These are phyloP conservation scores for Colistium nudipinnis DNA, from an alignment of 2,113 vertebrate species.

Conservation along the genomic window DNA sequence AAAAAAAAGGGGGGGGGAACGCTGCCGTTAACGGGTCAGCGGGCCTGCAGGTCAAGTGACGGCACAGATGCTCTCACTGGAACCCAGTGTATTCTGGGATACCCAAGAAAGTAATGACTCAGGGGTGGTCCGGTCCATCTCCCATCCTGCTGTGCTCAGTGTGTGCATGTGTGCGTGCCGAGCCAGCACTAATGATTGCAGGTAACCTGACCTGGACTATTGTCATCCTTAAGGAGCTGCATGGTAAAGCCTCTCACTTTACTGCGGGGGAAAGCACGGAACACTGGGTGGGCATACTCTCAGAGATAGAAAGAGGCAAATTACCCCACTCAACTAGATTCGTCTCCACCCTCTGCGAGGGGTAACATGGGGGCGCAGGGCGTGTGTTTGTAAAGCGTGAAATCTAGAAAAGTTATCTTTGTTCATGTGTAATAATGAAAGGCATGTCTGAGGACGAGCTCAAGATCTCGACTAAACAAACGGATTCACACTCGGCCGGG, in stretches of 20 bases:
- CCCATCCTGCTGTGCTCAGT: conserved; percentile 48
- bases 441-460: conserved; percentile 1
- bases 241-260: conserved; percentile 69
- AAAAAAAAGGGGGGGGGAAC: no score
- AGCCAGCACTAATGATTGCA: conserved; percentile 76
- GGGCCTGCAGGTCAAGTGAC: conserved; percentile 74
- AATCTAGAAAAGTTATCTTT: conserved; percentile 15
- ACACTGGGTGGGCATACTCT: conserved; percentile 66
- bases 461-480: conserved; percentile 5
- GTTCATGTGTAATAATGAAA: conserved; percentile 18
- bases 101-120: conserved; percentile 70
- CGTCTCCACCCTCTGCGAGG: neutral
- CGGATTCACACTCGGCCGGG: conserved; percentile 6
- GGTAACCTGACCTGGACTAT: conserved; percentile 75
- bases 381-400: conserved; percentile 13
- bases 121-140: conserved; percentile 82
- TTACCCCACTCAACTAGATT: conserved; percentile 37
- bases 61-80: conserved; percentile 54
- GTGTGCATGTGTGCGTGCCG: conserved; percentile 60
- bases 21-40: conserved; percentile 47
- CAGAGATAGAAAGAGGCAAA: conserved; percentile 39
- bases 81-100: conserved; percentile 68
- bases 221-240: conserved; percentile 65
- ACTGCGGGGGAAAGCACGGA: conserved; percentile 40
- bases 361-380: conserved; percentile 10